Base-by-base conservation (phyloP, 2,888 invertebrate genomes). In the Timema cristinae region DNA sequence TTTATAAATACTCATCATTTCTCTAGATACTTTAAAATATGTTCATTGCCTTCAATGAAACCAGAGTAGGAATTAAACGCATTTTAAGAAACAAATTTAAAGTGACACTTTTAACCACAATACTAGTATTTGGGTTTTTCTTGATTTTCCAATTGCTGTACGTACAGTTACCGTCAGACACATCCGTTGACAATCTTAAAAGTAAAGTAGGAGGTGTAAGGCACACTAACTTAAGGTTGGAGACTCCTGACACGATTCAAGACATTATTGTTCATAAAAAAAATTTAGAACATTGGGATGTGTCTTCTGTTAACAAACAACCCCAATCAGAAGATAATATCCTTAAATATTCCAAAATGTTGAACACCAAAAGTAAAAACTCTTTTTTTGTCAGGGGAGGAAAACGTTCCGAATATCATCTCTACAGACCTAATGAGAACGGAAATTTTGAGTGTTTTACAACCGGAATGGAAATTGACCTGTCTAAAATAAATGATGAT, bases 401-500 rank as follows among this genome's bases (percentile, higher is more conserved):
- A 32, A 32, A 32, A 32, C 32, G 32, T 32, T 32, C 32, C 32
- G 32, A 32, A 32, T 32, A 32, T 32, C 32, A 32, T 32, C 32
- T 80, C 6, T 85, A 85, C 72, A 80, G 81, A 71, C 84, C 84
- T 2, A 84, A 84, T 74, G 79, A 78, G 9, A 78, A 79, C 7
- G 83, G 83, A 0, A 82, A 82, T 66, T 86, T 86, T 74, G 79
- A 80, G 63, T 86, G 86, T 70, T 79, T 86, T 69, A 78, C 79
- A 70, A 82, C 82, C 11, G 82, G 81, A 72, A 79, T 81, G 71
- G 82, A 84, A 75, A 86, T 90, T 69, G 81, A 84, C 2, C 93
- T 89, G 80, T 83, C 83, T 51, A 86, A 88, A 77, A 89, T 95
- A 4, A 97, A 97, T 82, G 97, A 97, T 80, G 94, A 97, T 83